Evolutionary conservation across 2,797 vertebrate species (phyloP).

Genomic region (Cichlasoma orientale): DNA sequence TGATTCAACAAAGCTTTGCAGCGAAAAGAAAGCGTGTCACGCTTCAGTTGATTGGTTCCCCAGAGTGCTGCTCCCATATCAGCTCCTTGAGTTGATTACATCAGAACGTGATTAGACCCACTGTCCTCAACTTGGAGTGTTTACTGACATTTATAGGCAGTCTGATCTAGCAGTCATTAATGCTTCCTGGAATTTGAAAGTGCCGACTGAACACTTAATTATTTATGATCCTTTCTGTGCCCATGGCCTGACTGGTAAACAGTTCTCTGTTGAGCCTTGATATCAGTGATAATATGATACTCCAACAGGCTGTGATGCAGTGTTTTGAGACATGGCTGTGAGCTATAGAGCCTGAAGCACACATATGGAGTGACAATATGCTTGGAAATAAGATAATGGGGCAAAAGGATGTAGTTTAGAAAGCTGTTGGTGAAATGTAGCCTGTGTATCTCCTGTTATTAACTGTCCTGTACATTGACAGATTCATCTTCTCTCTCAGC

Average conservation of each 20-base stretch:
- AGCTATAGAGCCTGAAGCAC: constrained; percentile 29
- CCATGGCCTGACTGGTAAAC: constrained; percentile 57
- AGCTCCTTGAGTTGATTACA: constrained; percentile 65
- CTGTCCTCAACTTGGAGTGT: constrained; percentile 57
- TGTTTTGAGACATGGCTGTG: neutral
- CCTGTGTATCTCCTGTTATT: neutral
- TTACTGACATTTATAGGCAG: constrained; percentile 64
- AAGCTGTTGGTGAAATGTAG: constrained; percentile 24
- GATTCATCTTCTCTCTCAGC: constrained; percentile 18
- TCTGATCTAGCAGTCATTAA: constrained; percentile 47
- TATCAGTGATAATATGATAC: constrained; percentile 29
- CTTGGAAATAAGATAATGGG: constrained; percentile 10
- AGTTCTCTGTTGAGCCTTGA: constrained; percentile 44
- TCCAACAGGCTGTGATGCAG: constrained; percentile 18
- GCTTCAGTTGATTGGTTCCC: constrained; percentile 44
- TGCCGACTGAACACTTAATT: constrained; percentile 58
- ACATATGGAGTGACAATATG: constrained; percentile 32
- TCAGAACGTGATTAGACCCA: constrained; percentile 60
- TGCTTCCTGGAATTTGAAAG: constrained; percentile 66
- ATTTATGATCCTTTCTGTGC: constrained; percentile 63
- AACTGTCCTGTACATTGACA: constrained; percentile 31
- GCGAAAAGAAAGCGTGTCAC: constrained; percentile 17
- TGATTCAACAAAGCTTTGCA: constrained; percentile 33
- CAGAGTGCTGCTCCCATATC: constrained; percentile 45
- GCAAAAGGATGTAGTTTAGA: neutral